Evolutionary conservation across 1,140 invertebrate species (phyloP), one percentile per base, ranked within the genome.

Genomic region (Diplogasteroides magnus): DNA sequence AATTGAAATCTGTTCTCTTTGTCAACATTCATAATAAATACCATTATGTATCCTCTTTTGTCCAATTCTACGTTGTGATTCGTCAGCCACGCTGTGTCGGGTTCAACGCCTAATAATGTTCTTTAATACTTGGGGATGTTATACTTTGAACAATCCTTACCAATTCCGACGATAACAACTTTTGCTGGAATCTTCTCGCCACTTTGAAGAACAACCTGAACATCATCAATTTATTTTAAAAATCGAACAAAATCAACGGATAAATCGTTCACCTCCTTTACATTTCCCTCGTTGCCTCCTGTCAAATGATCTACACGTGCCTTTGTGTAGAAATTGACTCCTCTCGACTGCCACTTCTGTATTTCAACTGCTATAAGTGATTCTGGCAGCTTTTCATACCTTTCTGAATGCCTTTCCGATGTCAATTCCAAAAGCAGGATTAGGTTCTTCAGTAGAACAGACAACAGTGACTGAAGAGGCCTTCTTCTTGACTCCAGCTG

Each of bases 381-480:
- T 0, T 19, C 15, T 56, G 15, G 55, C 15, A 61, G 28, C 25
- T 61, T 23, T 61, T 26, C 25, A 1, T 61, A 64, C 66, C 66
- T 68, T 68, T 68, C 70, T 59, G 19, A 72, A 57, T 31, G 58
- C 70, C 37, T 55, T 59, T 58, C 70, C 70, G 11, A 72, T 59
- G n/a, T 72, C 70, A 2, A 27, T 28, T 25, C 70, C 70, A 15
- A 72, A 67, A 1, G 61, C 70, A 26, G 70, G 70, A 58, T 67
- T 55, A 31, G 70, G 70, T 55, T 72, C 70, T 2, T 31, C 26
- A 1, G 60, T 68, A 55, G 59, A 48, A 3, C 31, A 56, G 31
- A 72, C 67, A 19, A 72, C 70, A 11, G 70, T 72, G 25, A 72
- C 66, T 6, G 70, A 72, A 13, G 64, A 60, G 14, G 70, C 70